These are phyloP conservation scores for Aeoliscus strigatus DNA, from an alignment of 2,797 vertebrate species.

Conservation along the genomic window DNA sequence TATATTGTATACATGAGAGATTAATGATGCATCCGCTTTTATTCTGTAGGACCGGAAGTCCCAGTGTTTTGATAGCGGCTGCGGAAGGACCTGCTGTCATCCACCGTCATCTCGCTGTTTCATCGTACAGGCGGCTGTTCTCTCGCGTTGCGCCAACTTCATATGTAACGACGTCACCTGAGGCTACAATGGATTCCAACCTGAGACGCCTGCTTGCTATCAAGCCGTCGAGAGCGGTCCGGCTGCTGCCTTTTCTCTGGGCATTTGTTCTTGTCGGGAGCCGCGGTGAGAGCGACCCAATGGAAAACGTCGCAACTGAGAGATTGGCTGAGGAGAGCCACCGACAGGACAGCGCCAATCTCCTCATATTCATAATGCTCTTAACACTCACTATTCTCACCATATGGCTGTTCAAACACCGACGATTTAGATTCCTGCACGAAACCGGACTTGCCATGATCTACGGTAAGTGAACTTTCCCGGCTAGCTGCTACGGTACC, in stretches of 20 bases:
- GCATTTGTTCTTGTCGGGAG: constrained; percentile 44
- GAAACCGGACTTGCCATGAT: constrained; percentile 92
- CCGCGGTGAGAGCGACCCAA: constrained; percentile 60
- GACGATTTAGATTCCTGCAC: constrained; percentile 82
- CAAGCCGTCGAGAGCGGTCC: constrained; percentile 7
- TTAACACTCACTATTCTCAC: constrained; percentile 89
- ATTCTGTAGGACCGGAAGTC: constrained; percentile 58
- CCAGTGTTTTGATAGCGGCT: constrained; percentile 53
- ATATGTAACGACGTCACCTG: constrained; percentile 34
- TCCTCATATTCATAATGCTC: constrained; percentile 86
- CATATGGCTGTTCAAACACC: constrained; percentile 90
- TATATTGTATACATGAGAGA: no score
- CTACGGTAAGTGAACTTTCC: constrained; percentile 74
- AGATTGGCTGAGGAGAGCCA: constrained; percentile 86
- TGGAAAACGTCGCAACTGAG: constrained; percentile 88
- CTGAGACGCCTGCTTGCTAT: constrained; percentile 4
- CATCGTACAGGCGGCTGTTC: background rate
- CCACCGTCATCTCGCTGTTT: constrained; percentile 2
- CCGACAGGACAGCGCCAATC: constrained; percentile 86
- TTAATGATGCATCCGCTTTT: constrained; percentile 16
- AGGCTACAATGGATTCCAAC: constrained; percentile 31
- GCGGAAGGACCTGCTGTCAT: constrained; percentile 44
- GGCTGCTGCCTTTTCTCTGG: constrained; percentile 41
- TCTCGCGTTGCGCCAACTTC: constrained; percentile 12
- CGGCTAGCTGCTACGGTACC: constrained; percentile 22